phyloP scores from a whole-genome alignment of 2,797 vertebrate species.

The Limnodromus scolopaceus region DNA sequence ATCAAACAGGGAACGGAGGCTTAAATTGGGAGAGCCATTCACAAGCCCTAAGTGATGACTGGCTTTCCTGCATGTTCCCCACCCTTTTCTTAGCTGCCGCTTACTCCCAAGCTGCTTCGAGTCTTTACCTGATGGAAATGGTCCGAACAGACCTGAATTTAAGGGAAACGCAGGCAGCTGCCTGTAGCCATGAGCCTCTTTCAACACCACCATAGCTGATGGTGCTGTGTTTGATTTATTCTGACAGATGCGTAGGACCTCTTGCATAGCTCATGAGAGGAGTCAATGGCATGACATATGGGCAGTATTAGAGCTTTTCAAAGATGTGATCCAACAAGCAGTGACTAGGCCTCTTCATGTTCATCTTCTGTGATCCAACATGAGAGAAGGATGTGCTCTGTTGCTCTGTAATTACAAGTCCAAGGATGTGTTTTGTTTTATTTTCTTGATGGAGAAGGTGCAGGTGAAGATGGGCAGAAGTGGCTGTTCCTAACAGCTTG shows the following conservation, averaged over 20 bases:
- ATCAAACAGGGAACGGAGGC: neutral
- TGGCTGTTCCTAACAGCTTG: neutral
- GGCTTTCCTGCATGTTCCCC: neutral
- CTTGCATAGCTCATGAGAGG: neutral
- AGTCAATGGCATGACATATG: rapidly evolving
- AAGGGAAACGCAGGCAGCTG: neutral
- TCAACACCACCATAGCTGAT: neutral
- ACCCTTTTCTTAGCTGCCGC: neutral
- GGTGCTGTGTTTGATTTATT: neutral
- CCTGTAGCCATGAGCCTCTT: neutral
- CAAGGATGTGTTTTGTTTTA: neutral
- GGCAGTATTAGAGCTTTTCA: neutral
- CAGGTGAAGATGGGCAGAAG: neutral
- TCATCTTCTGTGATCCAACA: neutral
- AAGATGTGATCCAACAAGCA: neutral
- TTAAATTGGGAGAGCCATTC: neutral
- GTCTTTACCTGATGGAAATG: neutral
- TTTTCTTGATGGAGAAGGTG: neutral
- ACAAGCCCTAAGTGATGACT: neutral
- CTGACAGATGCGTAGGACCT: neutral
- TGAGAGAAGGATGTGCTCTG: rapidly evolving
- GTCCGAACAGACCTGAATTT: neutral
- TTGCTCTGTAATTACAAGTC: neutral
- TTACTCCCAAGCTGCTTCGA: neutral
- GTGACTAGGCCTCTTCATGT: neutral